These are phyloP conservation scores for Vulpes lagopus DNA, from an alignment of 2,113 vertebrate genomes.

Conservation along the genomic window DNA sequence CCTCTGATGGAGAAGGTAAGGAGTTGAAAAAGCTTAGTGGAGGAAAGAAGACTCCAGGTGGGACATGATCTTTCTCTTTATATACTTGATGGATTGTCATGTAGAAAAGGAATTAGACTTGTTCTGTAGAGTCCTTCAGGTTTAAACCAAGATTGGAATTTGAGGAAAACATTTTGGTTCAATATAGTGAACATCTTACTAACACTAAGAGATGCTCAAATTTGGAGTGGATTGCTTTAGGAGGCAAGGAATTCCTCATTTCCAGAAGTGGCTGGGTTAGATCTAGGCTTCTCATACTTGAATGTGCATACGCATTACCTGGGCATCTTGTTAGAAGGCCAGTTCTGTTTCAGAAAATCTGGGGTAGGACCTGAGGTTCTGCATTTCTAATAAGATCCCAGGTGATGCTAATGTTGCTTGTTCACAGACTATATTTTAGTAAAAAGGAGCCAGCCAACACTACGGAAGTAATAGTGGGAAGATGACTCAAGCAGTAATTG, in stretches of 20 bases:
- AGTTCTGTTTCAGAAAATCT: not conserved
- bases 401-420: not conserved
- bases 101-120: not conserved
- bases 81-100: not conserved
- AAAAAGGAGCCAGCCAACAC: not conserved
- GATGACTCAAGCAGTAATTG: not conserved
- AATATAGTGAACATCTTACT: not conserved
- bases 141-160: not conserved
- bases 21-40: not conserved
- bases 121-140: not conserved
- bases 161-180: not conserved
- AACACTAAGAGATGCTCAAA: not conserved
- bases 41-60: not conserved
- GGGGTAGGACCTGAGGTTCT: not conserved
- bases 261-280: not conserved
- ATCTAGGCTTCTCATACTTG: not conserved
- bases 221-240: not conserved
- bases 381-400: not conserved
- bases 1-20: not conserved
- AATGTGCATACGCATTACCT: not conserved
- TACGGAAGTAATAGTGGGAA: not conserved
- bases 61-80: not conserved
- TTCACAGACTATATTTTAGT: slow-evolving; percentile 13
- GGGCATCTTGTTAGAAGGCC: not conserved
- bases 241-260: not conserved